Percentiles rank a stretch among this genome's conserved stretches.
These are phyloP conservation scores for Mycetomoellerius zeteki DNA, from an alignment of 1,140 invertebrate species.

Conservation along the genomic window DNA sequence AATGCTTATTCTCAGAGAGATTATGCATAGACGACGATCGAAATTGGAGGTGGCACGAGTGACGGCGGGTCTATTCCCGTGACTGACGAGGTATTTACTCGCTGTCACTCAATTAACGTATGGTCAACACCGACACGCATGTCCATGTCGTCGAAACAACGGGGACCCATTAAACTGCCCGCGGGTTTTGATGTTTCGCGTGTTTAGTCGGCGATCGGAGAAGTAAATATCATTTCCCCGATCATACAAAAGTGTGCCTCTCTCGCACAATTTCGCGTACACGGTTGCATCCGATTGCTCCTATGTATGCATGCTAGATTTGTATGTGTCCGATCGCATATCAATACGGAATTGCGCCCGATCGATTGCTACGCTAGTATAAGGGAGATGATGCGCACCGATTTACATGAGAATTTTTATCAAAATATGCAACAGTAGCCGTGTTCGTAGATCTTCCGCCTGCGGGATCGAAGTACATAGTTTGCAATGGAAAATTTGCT, in stretches of 20 bases:
- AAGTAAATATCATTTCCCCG: slow-evolving; percentile 80
- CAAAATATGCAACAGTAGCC: neutral
- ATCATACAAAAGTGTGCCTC: slow-evolving; percentile 56
- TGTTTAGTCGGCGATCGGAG: slow-evolving; percentile 78
- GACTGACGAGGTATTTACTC: slow-evolving; percentile 78
- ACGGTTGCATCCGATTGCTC: neutral
- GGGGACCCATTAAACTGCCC: slow-evolving; percentile 81
- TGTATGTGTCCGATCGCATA: slow-evolving; percentile 24
- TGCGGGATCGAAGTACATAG: neutral
- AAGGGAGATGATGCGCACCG: neutral
- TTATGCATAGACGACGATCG: neutral
- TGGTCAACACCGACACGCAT: slow-evolving; percentile 79
- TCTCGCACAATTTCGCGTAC: slow-evolving; percentile 40
- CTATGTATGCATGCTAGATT: neutral
- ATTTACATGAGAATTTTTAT: slow-evolving; percentile 18
- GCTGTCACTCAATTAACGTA: slow-evolving; percentile 83
- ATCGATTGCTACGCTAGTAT: slow-evolving; percentile 10
- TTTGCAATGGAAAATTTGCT: slow-evolving; percentile 26
- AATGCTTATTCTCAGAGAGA: neutral
- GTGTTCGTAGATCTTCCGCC: neutral
- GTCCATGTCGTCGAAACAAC: slow-evolving; percentile 80
- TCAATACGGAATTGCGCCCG: slow-evolving; percentile 44
- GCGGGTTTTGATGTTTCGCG: slow-evolving; percentile 41
- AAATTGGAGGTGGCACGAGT: slow-evolving; percentile 68
- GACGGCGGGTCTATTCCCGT: slow-evolving; percentile 72